Evolutionary conservation across 2,113 vertebrate species (phyloP).

Genomic region (Melanostigma gelatinosum): DNA sequence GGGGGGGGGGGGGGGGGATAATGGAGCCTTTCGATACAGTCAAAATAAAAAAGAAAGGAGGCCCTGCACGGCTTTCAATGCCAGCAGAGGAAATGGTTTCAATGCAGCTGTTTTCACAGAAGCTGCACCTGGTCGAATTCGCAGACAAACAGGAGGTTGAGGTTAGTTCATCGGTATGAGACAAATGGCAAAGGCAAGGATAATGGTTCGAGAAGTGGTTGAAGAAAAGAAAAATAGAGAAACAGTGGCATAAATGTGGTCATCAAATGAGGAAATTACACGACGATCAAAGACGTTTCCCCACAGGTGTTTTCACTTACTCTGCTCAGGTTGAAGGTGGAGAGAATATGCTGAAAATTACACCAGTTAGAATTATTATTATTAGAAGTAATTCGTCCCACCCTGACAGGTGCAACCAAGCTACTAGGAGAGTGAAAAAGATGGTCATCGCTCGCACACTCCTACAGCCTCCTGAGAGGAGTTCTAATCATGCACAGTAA

Average conservation of each 20-base stretch:
- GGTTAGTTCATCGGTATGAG: slow-evolving; percentile 61
- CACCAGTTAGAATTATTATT: not conserved
- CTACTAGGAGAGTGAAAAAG: slow-evolving; percentile 4
- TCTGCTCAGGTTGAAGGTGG: slow-evolving; percentile 14
- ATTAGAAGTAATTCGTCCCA: not conserved
- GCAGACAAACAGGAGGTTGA: slow-evolving; percentile 58
- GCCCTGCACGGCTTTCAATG: slow-evolving; percentile 51
- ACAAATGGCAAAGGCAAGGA: slow-evolving; percentile 8
- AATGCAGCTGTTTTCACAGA: slow-evolving; percentile 75
- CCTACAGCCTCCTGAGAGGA: not conserved
- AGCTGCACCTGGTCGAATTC: slow-evolving; percentile 69
- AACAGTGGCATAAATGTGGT: slow-evolving; percentile 10
- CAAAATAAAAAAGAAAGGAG: slow-evolving; percentile 58
- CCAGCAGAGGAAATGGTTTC: slow-evolving; percentile 63
- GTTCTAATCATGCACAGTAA: slow-evolving; percentile 13
- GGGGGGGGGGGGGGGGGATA: slow-evolving; percentile 34
- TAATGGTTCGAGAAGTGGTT: slow-evolving; percentile 27
- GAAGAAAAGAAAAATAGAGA: slow-evolving; percentile 22
- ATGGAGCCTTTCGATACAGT: slow-evolving; percentile 74
- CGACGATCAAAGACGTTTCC: slow-evolving; percentile 17
- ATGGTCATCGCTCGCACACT: slow-evolving; percentile 24
- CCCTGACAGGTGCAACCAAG: not conserved
- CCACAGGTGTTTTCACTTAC: slow-evolving; percentile 1
- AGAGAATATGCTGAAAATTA: slow-evolving; percentile 17
- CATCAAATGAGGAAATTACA: slow-evolving; percentile 20